Evolutionary conservation across 1,140 invertebrate species (phyloP), one percentile per base, ranked within the genome.

Genomic region (Mya arenaria): DNA sequence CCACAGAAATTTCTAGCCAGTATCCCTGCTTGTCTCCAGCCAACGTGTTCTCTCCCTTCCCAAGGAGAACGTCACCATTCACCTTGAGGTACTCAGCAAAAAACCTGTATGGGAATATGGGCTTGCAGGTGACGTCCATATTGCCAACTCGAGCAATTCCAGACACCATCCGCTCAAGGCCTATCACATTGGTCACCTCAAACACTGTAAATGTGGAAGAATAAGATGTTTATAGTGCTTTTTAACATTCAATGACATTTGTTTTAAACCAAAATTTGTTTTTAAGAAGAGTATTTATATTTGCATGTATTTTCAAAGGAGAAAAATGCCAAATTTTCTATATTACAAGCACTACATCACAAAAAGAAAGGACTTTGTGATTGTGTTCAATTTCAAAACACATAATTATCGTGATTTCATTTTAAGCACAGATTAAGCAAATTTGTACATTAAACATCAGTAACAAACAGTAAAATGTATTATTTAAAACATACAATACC

Each of bases 181-280:
- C 88, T 68, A 88, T 65, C 34, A 89, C 81, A 52, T 89, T 87
- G 52, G 68, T 82, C 28, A 86, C 85, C 52, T 88, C 85, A 68
- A 86, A 78, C 25, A 89, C 88, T 89, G 84, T 37, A 84, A 79
- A 1, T n/a, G 2, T 25, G 34, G 17, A 13, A 58, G 36, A 28
- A 41, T n/a, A 25, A 25, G 13, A 55, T 30, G 4, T 48, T 25
- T 28, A 37, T 48, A 13, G 48, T 28, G 23, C 1, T 17, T 25
- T 48, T 28, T 73, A 28, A 30, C 37, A 44, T 44, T 19, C 66
- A 30, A 8, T 41, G 8, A 4, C 5, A 4, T 13, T 69, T 13
- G 23, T 32, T n/a, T 73, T 13, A 30, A 4, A 52, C 13, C 1
- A 69, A 8, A 23, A 44, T 48, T 13, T 15, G 8, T 23, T 28